A percentile compares a stretch with the other conserved stretches of the same genome.
Evolutionary conservation across 2,797 vertebrate genomes (phyloP).

Genomic region (Acanthis flammea): DNA sequence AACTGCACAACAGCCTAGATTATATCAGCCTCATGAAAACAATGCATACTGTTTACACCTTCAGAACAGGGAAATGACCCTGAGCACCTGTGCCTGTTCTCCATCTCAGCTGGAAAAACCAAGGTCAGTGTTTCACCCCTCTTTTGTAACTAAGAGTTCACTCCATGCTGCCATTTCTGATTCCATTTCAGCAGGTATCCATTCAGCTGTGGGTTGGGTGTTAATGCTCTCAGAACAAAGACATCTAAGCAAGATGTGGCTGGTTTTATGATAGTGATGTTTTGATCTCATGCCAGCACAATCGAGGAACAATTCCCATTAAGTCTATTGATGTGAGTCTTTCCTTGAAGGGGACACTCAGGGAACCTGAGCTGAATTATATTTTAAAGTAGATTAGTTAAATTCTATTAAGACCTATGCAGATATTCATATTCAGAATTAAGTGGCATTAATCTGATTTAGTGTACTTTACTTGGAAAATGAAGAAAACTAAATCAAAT

Average conservation of each 20-base stretch:
- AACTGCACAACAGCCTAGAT: neutral
- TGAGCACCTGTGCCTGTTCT: neutral
- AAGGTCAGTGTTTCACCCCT: neutral
- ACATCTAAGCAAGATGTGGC: neutral
- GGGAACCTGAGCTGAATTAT: conserved; percentile 31
- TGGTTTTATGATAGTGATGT: neutral
- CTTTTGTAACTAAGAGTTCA: neutral
- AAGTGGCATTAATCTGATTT: conserved; percentile 35
- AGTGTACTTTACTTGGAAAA: conserved; percentile 8
- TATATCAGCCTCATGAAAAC: neutral
- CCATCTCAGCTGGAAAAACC: neutral
- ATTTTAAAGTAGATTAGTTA: conserved; percentile 36
- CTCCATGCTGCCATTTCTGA: neutral
- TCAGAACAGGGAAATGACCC: neutral
- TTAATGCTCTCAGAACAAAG: neutral
- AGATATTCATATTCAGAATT: conserved; percentile 39
- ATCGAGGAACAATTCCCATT: conserved; percentile 35
- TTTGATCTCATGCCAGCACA: conserved; percentile 21
- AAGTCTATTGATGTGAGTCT: conserved; percentile 23
- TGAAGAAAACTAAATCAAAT: conserved; percentile 30
- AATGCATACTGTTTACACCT: neutral
- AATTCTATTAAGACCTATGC: conserved; percentile 26
- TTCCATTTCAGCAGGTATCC: neutral
- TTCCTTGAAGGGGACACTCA: conserved; percentile 38
- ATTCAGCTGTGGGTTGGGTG: neutral